A percentile compares a stretch with the other conserved stretches of the same genome.
Evolutionary conservation across 2,113 vertebrate species (phyloP).

Genomic region (Callopanchax toddi): DNA sequence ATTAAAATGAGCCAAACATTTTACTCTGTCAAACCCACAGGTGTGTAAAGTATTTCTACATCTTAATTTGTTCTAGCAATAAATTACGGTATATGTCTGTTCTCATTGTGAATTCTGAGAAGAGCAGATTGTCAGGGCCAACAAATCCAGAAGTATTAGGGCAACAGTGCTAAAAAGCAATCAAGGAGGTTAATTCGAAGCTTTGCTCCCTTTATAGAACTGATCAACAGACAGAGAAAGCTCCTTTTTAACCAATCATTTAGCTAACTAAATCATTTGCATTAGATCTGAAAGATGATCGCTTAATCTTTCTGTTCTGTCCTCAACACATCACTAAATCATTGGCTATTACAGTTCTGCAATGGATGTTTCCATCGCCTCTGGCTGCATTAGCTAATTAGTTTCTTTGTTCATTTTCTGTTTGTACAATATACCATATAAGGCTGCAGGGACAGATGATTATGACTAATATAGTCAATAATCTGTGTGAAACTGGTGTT

Average conservation of each 20-base stretch:
- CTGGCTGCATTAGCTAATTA: conserved; percentile 2
- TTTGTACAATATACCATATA: neutral
- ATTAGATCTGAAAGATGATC: neutral
- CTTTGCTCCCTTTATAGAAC: too few species aligned
- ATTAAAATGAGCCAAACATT: too few species aligned
- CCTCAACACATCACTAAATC: neutral
- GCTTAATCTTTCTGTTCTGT: neutral
- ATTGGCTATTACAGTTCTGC: neutral
- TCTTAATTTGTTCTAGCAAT: neutral
- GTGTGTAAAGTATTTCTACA: neutral
- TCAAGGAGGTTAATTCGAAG: neutral
- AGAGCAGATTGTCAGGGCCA: neutral
- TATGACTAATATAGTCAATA: neutral
- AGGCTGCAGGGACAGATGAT: neutral
- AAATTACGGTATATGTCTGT: too few species aligned
- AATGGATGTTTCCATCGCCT: neutral
- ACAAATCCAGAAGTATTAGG: neutral
- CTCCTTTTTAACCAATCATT: neutral
- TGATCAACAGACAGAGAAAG: too few species aligned
- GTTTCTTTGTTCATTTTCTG: conserved; percentile 5
- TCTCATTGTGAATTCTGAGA: neutral
- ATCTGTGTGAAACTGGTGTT: neutral
- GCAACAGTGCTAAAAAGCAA: neutral
- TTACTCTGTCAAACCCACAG: neutral
- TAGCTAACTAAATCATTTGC: neutral